Evolutionary conservation across 1,140 invertebrate species (phyloP).

Genomic region (Limonius californicus): DNA sequence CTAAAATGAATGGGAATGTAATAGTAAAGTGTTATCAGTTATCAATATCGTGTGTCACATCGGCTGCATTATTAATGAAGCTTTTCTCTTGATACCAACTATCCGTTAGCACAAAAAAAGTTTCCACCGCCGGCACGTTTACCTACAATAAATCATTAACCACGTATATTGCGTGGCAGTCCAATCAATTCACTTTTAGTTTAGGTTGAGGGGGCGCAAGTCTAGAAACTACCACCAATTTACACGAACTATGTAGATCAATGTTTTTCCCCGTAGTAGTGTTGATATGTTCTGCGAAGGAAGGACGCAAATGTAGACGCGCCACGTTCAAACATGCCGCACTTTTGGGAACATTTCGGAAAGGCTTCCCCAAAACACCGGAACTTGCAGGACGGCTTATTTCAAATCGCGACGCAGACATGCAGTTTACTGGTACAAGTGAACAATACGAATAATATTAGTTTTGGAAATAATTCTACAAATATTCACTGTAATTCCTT

Average conservation of each 20-base stretch:
- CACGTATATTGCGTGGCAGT: not conserved
- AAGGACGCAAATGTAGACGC: not conserved
- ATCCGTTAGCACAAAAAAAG: not conserved
- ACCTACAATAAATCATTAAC: conserved; percentile 4
- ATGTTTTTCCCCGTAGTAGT: conserved; percentile 8
- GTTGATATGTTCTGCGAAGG: not conserved
- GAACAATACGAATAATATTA: conserved; percentile 69
- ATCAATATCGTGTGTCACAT: no score
- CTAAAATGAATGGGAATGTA: no score
- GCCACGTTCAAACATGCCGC: conserved; percentile 47
- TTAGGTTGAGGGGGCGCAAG: conserved; percentile 7
- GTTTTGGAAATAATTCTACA: conserved; percentile 59
- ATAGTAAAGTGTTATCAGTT: no score
- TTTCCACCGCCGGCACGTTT: not conserved
- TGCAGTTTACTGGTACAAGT: conserved; percentile 69
- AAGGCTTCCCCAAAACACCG: conserved; percentile 47
- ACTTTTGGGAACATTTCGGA: conserved; percentile 56
- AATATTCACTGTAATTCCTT: conserved; percentile 57
- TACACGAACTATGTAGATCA: conserved; percentile 10
- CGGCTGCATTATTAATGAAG: no score
- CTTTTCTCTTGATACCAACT: no score
- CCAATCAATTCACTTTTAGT: conserved; percentile 5
- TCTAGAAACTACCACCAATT: conserved; percentile 9
- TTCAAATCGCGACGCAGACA: conserved; percentile 68
- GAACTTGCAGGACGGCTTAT: conserved; percentile 65